Conservation (phyloP, 2,113 vertebrate species). For the Chlamydotis undulata region DNA sequence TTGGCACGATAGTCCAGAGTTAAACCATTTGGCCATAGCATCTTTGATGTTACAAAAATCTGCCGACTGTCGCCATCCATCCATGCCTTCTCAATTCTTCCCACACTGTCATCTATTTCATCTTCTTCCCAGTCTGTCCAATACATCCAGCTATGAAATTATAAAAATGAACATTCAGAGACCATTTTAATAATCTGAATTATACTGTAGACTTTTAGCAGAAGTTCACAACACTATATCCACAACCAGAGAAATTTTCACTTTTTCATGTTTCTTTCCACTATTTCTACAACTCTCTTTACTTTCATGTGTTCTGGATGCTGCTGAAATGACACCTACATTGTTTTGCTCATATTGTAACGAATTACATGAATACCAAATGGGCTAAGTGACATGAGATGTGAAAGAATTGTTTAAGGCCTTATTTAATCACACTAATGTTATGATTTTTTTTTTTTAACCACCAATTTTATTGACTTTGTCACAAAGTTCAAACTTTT, state of each 20-base stretch:
- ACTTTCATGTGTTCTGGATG: not conserved
- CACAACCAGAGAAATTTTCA: not conserved
- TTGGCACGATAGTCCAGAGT: conserved; percentile 87
- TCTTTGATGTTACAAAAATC: conserved; percentile 95
- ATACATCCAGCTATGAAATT: conserved; percentile 93
- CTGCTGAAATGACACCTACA: not conserved
- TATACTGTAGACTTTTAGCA: not conserved
- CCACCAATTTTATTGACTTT: conserved; percentile 22
- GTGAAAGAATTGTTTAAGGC: not conserved
- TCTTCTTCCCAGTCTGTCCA: conserved; percentile 99
- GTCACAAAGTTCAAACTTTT: conserved; percentile 13
- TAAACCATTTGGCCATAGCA: conserved; percentile 98
- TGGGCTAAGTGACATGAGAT: not conserved
- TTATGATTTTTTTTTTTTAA: conserved; percentile 25
- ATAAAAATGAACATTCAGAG: conserved; percentile 24
- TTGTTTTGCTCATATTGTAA: not conserved
- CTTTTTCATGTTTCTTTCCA: not conserved
- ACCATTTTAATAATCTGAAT: not conserved
- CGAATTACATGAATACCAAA: not conserved
- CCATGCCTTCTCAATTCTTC: conserved; percentile 97
- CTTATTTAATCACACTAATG: conserved; percentile 39
- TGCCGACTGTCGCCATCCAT: conserved; percentile 93
- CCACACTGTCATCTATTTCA: conserved; percentile 94
- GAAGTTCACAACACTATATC: not conserved
- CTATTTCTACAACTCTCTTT: not conserved